These are phyloP conservation scores for Cotesia chilonis DNA, from an alignment of 1,140 invertebrate species.

Conservation along the genomic window DNA sequence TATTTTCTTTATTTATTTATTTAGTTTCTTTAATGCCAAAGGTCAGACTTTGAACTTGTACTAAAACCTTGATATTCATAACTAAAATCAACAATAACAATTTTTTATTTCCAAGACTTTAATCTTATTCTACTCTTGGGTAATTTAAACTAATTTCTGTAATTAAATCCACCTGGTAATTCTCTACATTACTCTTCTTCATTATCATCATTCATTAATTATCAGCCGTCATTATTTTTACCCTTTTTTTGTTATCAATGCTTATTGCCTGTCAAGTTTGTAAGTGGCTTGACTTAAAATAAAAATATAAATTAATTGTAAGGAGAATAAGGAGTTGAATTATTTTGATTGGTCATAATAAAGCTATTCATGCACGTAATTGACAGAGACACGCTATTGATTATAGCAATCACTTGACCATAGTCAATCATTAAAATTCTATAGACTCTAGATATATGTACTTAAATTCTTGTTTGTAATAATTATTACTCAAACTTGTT, in stretches of 20 bases:
- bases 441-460: neutral
- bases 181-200: no score
- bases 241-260: no score
- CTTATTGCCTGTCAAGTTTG: no score
- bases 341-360: slow-evolving; percentile 9
- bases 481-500: slow-evolving; percentile 11
- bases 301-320: no score
- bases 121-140: neutral
- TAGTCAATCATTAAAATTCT: slow-evolving; percentile 5
- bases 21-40: slow-evolving; percentile 9
- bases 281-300: no score
- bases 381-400: neutral
- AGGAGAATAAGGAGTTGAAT: no score
- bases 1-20: neutral
- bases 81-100: neutral
- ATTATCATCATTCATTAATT: no score
- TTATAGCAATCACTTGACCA: neutral
- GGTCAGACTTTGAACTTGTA: neutral
- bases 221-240: no score
- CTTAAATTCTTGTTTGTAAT: neutral
- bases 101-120: neutral
- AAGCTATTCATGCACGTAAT: slow-evolving; percentile 4
- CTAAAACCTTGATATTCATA: slow-evolving; percentile 1
- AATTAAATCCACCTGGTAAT: no score
- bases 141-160: no score